Percentiles rank a stretch among this genome's conserved stretches.
These are phyloP conservation scores for Cepaea nemoralis DNA, from an alignment of 1,140 invertebrate genomes.

Conservation along the genomic window DNA sequence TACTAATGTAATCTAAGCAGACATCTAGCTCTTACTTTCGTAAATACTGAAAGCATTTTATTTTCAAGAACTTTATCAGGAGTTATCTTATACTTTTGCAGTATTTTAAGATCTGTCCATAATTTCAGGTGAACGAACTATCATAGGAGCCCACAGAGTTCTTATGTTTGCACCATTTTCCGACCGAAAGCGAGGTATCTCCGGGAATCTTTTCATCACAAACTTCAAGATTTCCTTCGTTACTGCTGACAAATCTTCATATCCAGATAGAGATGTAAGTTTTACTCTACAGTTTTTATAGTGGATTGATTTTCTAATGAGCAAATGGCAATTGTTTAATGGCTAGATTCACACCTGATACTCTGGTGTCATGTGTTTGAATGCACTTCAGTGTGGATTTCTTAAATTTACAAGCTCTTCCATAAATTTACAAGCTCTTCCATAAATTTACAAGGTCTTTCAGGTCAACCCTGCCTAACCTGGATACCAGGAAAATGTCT, in stretches of 20 bases:
- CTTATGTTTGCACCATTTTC: slow-evolving; percentile 85
- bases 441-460: too few species aligned
- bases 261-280: slow-evolving; percentile 51
- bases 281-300: background rate
- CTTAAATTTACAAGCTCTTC: background rate
- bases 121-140: slow-evolving; percentile 80
- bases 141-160: slow-evolving; percentile 84
- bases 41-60: too few species aligned
- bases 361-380: too few species aligned
- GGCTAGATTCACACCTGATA: too few species aligned
- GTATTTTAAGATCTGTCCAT: background rate
- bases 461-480: too few species aligned
- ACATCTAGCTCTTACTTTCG: too few species aligned
- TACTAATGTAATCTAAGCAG: too few species aligned
- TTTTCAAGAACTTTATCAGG: background rate
- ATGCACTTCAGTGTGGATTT: too few species aligned
- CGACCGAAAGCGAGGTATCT: slow-evolving; percentile 82
- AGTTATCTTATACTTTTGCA: background rate
- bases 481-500: too few species aligned
- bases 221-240: slow-evolving; percentile 90
- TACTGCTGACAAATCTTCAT: slow-evolving; percentile 76
- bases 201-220: slow-evolving; percentile 85
- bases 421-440: background rate
- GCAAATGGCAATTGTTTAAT: too few species aligned
- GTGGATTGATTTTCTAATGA: too few species aligned